phyloP scores from a whole-genome alignment of 1,140 invertebrate species.

The Musca vetustissima region DNA sequence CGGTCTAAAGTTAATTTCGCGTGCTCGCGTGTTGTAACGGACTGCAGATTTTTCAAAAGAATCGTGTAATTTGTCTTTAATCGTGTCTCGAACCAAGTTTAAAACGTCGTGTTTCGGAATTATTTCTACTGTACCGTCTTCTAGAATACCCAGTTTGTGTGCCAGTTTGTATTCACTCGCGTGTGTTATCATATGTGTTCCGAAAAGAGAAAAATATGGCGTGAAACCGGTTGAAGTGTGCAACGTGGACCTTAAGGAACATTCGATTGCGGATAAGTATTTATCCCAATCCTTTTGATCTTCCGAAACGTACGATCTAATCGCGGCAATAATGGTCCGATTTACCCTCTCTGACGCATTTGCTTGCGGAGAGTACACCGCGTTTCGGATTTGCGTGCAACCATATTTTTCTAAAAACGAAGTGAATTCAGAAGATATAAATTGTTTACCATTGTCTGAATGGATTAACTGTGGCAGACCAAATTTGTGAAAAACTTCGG shows the following conservation, averaged over 20 bases:
- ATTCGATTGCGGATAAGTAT: neutral
- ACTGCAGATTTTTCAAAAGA: too few species aligned
- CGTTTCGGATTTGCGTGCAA: neutral
- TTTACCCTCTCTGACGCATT: neutral
- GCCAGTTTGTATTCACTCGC: neutral
- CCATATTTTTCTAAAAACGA: neutral
- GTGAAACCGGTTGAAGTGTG: neutral
- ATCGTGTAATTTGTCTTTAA: too few species aligned
- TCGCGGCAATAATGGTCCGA: neutral
- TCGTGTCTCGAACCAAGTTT: too few species aligned
- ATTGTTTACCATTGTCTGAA: neutral
- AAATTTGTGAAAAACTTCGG: conserved; percentile 8
- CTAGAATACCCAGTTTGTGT: too few species aligned
- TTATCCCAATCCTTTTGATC: neutral
- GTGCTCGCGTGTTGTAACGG: too few species aligned
- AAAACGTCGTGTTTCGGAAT: too few species aligned
- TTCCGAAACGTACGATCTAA: neutral
- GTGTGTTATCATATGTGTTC: neutral
- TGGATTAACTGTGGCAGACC: neutral
- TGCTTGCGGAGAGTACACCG: neutral
- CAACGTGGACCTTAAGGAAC: neutral
- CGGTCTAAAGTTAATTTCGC: too few species aligned
- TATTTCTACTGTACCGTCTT: too few species aligned
- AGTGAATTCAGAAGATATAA: conserved; percentile 20
- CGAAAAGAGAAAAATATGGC: neutral